These are phyloP conservation scores for Lithophane semibrunnea DNA, from an alignment of 2,888 invertebrate genomes.

Conservation along the genomic window DNA sequence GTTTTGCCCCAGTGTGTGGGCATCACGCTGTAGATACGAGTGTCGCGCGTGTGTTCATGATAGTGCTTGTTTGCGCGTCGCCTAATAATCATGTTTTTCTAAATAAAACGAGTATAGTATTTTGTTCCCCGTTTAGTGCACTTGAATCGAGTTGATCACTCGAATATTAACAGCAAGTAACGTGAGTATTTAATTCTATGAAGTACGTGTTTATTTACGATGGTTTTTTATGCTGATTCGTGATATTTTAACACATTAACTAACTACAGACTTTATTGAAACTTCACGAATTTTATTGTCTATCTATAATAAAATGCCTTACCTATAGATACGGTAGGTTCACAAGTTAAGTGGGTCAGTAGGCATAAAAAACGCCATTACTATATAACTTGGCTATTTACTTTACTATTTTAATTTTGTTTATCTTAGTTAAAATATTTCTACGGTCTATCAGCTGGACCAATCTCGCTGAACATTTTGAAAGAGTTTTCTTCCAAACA, in stretches of 20 bases:
- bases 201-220: slow-evolving; percentile 6
- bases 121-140: slow-evolving; percentile 47
- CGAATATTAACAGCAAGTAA: slow-evolving; percentile 26
- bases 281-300: neutral
- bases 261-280: neutral
- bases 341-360: neutral
- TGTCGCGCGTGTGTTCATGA: slow-evolving; percentile 75
- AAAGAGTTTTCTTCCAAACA: slow-evolving; percentile 22
- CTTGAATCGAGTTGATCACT: slow-evolving; percentile 32
- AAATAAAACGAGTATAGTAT: slow-evolving; percentile 55
- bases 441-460: slow-evolving; percentile 15
- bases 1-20: slow-evolving; percentile 61
- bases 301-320: neutral
- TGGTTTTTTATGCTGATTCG: neutral
- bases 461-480: slow-evolving; percentile 11
- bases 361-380: neutral
- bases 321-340: neutral
- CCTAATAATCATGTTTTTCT: slow-evolving; percentile 74
- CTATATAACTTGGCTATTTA: neutral
- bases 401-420: neutral
- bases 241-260: neutral
- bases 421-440: neutral
- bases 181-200: slow-evolving; percentile 48
- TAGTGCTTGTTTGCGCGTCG: slow-evolving; percentile 80
- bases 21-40: slow-evolving; percentile 64